A percentile compares a stretch with the other conserved stretches of the same genome.
Evolutionary conservation across 1,140 invertebrate genomes (phyloP).

Genomic region (Lepeophtheirus salmonis): DNA sequence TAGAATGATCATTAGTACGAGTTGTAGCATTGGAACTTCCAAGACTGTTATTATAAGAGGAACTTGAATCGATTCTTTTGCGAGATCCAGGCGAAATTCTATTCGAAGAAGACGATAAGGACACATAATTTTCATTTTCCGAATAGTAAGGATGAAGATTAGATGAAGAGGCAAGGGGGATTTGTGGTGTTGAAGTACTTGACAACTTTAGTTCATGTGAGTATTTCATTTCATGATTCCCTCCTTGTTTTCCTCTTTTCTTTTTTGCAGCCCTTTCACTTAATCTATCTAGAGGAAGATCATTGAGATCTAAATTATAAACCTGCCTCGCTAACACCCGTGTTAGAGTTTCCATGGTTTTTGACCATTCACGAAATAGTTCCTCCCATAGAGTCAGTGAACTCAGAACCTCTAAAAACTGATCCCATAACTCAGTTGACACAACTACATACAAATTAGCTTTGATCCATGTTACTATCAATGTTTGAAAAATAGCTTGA

Average conservation of each 20-base stretch:
- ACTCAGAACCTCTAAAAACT: slow-evolving; percentile 67
- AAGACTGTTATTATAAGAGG: not conserved
- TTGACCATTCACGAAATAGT: slow-evolving; percentile 41
- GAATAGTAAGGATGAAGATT: not conserved
- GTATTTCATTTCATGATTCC: not conserved
- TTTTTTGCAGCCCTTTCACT: slow-evolving; percentile 61
- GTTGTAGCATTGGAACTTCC: not conserved
- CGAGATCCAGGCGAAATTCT: not conserved
- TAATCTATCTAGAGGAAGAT: slow-evolving; percentile 63
- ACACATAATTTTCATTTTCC: no score
- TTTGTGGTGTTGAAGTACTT: no score
- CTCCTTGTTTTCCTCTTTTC: slow-evolving; percentile 27
- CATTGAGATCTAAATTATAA: slow-evolving; percentile 72
- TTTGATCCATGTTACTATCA: slow-evolving; percentile 95
- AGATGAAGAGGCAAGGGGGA: not conserved
- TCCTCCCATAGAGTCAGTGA: slow-evolving; percentile 84
- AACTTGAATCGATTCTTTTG: not conserved
- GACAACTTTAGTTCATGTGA: not conserved
- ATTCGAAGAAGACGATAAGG: no score
- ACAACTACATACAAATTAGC: slow-evolving; percentile 86
- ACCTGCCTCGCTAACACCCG: slow-evolving; percentile 76
- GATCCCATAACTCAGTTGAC: slow-evolving; percentile 73
- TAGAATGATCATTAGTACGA: not conserved
- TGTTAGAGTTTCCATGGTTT: slow-evolving; percentile 88
- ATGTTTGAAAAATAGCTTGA: slow-evolving; percentile 74